Conservation (phyloP, 2,113 vertebrate genomes). For the Myocastor coypus region DNA sequence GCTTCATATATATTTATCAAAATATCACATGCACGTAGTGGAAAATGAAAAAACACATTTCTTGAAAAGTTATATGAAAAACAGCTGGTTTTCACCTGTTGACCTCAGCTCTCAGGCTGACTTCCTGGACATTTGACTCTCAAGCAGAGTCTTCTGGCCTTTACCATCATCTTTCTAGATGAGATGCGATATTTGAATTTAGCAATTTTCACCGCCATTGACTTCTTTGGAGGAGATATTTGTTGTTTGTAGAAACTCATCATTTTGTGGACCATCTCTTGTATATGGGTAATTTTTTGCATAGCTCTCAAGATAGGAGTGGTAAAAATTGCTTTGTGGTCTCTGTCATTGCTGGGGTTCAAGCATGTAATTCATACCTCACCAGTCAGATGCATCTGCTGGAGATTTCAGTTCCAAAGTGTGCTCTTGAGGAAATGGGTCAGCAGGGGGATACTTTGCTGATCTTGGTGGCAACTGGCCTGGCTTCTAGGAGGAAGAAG, state of each 20-base stretch:
- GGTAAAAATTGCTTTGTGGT: not conserved
- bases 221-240: not conserved
- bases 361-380: not conserved
- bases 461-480: fast-evolving
- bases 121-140: not conserved
- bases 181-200: not conserved
- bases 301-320: constrained; percentile 4
- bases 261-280: not conserved
- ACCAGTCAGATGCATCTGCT: not conserved
- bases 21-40: not conserved
- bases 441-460: not conserved
- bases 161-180: not conserved
- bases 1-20: not conserved
- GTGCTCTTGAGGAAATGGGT: not conserved
- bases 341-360: not conserved
- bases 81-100: not conserved
- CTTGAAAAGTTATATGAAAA: not conserved
- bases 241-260: not conserved
- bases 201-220: not conserved
- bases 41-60: not conserved
- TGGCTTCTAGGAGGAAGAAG: not conserved
- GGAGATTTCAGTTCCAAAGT: not conserved
- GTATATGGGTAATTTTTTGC: not conserved
- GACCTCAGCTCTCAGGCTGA: not conserved
- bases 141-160: not conserved